Percentiles rank a stretch among this genome's conserved stretches.
These are phyloP conservation scores for Ptychoptera contaminata DNA, from an alignment of 2,888 invertebrate species.

Conservation along the genomic window DNA sequence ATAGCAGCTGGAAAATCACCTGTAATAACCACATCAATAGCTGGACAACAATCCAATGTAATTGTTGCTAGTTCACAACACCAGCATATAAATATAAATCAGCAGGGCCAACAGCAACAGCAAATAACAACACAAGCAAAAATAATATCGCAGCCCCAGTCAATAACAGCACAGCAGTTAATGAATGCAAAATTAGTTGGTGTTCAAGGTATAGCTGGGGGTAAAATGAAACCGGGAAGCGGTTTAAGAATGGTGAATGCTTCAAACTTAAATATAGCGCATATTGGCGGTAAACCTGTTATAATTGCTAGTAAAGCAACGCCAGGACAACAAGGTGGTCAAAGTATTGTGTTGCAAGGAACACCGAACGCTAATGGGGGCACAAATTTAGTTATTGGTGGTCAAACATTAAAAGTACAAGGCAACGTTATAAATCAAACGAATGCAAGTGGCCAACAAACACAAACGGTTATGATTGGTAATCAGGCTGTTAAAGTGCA, in stretches of 20 bases:
- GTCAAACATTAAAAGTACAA: slow-evolving; percentile 27
- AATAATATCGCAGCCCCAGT: slow-evolving; percentile 15
- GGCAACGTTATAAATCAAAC: slow-evolving; percentile 18
- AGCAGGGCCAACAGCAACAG: slow-evolving; percentile 1
- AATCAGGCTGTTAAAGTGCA: slow-evolving; percentile 28
- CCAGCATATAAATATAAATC: not conserved
- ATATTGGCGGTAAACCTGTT: slow-evolving; percentile 39
- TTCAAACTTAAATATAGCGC: slow-evolving; percentile 31
- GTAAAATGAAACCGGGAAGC: slow-evolving; percentile 10
- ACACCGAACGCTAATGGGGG: slow-evolving; percentile 6
- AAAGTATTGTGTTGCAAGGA: slow-evolving; percentile 31
- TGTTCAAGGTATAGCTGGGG: slow-evolving; percentile 15
- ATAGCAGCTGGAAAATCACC: not conserved
- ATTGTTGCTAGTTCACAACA: not conserved
- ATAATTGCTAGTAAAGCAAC: slow-evolving; percentile 33
- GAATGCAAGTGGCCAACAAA: slow-evolving; percentile 10
- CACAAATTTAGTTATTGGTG: slow-evolving; percentile 23
- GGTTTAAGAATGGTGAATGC: slow-evolving; percentile 36
- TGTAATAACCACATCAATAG: not conserved
- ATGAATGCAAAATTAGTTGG: slow-evolving; percentile 34
- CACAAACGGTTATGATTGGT: slow-evolving; percentile 30
- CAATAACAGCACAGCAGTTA: slow-evolving; percentile 26
- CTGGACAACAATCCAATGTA: not conserved
- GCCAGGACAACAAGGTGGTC: slow-evolving; percentile 17
- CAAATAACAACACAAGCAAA: not conserved